Evolutionary conservation across 2,797 vertebrate species (phyloP).

Genomic region (Hylomyscus alleni): DNA sequence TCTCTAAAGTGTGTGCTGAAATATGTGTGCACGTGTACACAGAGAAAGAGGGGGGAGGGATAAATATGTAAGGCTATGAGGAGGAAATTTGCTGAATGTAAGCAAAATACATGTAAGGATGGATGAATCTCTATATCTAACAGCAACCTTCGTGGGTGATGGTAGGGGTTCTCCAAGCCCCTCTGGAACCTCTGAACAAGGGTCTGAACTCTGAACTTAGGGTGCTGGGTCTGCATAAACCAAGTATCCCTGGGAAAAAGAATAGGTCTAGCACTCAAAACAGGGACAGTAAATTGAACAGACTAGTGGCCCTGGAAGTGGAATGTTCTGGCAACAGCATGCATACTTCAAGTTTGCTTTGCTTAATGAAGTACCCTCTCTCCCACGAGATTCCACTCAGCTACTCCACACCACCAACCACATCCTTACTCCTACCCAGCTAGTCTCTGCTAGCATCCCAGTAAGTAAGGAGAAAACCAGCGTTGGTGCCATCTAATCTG

Average conservation of each 20-base stretch:
- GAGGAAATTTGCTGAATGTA: not conserved
- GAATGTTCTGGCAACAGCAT: constrained; percentile 20
- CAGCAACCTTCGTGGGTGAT: not conserved
- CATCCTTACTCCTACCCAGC: constrained; percentile 24
- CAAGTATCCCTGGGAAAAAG: not conserved
- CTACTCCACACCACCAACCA: not conserved
- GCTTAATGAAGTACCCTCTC: not conserved
- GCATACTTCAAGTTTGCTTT: constrained; percentile 3
- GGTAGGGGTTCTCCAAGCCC: not conserved
- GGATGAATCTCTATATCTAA: not conserved
- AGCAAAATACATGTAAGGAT: not conserved
- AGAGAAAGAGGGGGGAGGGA: not conserved
- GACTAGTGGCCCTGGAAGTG: not conserved
- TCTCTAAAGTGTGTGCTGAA: not conserved
- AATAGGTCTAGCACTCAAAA: constrained; percentile 20
- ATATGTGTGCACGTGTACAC: no score
- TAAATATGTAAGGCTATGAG: not conserved
- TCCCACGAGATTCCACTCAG: not conserved
- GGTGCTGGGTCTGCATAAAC: not conserved
- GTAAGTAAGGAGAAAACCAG: not conserved
- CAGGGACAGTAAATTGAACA: not conserved
- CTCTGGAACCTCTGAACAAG: not conserved
- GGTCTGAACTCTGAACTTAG: not conserved
- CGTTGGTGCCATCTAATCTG: not conserved
- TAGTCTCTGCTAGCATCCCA: not conserved